These are phyloP conservation scores for Tenthredo amoena DNA, from an alignment of 2,888 invertebrate species.

Conservation along the genomic window DNA sequence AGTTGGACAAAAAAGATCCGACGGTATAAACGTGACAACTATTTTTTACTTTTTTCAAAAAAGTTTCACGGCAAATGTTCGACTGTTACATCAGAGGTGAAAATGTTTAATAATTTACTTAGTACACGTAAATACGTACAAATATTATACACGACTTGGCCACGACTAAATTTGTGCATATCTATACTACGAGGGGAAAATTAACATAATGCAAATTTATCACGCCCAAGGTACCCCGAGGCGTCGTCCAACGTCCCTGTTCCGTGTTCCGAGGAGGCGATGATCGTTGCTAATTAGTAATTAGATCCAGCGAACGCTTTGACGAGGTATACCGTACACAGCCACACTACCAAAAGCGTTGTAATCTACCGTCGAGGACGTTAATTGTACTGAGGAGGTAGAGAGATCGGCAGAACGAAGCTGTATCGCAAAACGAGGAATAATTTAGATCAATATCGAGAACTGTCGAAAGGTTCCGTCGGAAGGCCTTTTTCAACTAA, in stretches of 20 bases:
- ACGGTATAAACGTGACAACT: too few relatives aligned
- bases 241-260: constrained; percentile 1
- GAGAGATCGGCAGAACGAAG: neutral
- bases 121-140: neutral
- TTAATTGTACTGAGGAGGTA: neutral
- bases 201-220: constrained; percentile 50
- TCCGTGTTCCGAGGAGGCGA: neutral
- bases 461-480: neutral
- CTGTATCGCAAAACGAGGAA: neutral
- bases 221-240: constrained; percentile 20
- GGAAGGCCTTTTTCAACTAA: neutral
- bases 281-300: constrained; percentile 39
- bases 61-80: neutral
- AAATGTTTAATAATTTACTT: neutral
- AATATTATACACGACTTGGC: neutral
- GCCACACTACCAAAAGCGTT: neutral
- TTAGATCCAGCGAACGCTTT: constrained; percentile 17
- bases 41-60: neutral
- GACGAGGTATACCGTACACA: neutral
- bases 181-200: neutral
- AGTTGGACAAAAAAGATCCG: too few relatives aligned
- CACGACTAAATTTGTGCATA: neutral
- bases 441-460: neutral
- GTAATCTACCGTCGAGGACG: neutral
- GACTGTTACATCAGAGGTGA: neutral